Conservation (phyloP, 1,140 invertebrate genomes). For the Pogonognathellus flavescens region DNA sequence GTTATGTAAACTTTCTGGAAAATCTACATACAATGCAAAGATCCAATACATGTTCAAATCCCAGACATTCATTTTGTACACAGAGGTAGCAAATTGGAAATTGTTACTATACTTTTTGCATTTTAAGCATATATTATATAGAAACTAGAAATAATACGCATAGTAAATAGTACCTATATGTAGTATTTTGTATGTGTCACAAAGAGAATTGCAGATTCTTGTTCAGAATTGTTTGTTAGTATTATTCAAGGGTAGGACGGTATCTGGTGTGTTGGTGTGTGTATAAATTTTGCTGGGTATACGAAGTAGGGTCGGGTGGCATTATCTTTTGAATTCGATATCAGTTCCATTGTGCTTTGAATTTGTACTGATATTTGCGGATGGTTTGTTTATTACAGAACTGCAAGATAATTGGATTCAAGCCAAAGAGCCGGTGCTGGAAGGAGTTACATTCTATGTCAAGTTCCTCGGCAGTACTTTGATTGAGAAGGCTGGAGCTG, state of each 20-base stretch:
- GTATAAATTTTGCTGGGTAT: background rate
- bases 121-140: too few relatives aligned
- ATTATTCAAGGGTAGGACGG: background rate
- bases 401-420: conserved; percentile 61
- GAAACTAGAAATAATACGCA: too few relatives aligned
- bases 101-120: too few relatives aligned
- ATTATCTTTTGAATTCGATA: background rate
- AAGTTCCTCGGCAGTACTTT: conserved; percentile 82
- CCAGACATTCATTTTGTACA: background rate
- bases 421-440: conserved; percentile 72
- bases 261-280: background rate
- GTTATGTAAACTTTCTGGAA: too few relatives aligned
- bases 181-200: too few relatives aligned
- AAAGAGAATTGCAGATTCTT: too few relatives aligned
- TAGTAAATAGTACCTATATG: too few relatives aligned
- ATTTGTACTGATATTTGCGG: conserved; percentile 1
- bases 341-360: background rate
- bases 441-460: conserved; percentile 78
- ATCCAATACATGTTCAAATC: too few relatives aligned
- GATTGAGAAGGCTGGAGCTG: conserved; percentile 77
- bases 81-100: too few relatives aligned
- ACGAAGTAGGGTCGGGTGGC: background rate
- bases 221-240: too few relatives aligned
- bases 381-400: conserved; percentile 53
- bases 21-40: too few relatives aligned